phyloP scores from a whole-genome alignment of 2,113 vertebrate species.

The Fulica atra region DNA sequence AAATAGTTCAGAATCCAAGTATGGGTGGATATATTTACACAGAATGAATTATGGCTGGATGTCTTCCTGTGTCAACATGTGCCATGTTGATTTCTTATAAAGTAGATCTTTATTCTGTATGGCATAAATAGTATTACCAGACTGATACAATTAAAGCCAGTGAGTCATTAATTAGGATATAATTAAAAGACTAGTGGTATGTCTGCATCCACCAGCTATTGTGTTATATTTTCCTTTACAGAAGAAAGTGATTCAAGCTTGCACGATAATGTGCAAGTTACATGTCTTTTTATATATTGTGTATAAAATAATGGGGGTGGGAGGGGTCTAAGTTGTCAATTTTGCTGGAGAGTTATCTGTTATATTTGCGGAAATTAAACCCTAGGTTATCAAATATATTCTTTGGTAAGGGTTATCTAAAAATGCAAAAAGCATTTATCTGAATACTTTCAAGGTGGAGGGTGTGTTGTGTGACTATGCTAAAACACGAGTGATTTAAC shows the following conservation, averaged over 20 bases:
- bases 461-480: background rate
- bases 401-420: rapidly evolving
- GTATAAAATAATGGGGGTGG: background rate
- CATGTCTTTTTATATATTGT: background rate
- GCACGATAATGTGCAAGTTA: background rate
- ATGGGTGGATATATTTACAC: slow-evolving; percentile 71
- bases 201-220: slow-evolving; percentile 54
- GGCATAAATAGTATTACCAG: slow-evolving; percentile 76
- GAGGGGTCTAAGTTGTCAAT: background rate
- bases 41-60: slow-evolving; percentile 72
- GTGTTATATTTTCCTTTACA: slow-evolving; percentile 43
- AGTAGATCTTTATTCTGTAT: slow-evolving; percentile 76
- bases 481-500: background rate
- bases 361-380: background rate
- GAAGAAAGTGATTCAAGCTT: slow-evolving; percentile 36
- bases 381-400: background rate
- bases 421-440: background rate
- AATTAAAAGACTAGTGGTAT: slow-evolving; percentile 71
- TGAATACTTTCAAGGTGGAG: background rate
- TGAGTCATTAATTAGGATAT: slow-evolving; percentile 78
- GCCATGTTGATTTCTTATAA: slow-evolving; percentile 70
- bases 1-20: slow-evolving; percentile 67
- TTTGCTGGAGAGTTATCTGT: background rate
- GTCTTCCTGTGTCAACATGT: slow-evolving; percentile 71
- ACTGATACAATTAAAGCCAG: slow-evolving; percentile 75